Percentiles rank a stretch among this genome's conserved stretches.
Conservation (phyloP, 2,888 invertebrate species). For the Pinctada fucata region DNA sequence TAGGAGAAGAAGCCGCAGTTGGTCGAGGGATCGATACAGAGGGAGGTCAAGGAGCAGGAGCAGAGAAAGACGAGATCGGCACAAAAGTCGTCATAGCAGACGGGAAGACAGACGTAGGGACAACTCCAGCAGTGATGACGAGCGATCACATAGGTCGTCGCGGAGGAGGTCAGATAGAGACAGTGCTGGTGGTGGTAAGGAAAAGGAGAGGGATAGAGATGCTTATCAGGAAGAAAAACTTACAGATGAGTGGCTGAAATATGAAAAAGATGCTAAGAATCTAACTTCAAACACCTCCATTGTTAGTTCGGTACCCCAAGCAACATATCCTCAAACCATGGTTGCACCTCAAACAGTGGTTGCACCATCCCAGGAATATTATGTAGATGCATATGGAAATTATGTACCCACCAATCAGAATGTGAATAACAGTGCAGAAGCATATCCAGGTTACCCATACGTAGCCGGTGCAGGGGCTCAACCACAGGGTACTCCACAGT, state of each 20-base stretch:
- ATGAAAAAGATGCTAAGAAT: conserved; percentile 1
- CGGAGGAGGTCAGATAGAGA: conserved; percentile 8
- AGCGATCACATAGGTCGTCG: conserved; percentile 24
- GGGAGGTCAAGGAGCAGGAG: conserved; percentile 34
- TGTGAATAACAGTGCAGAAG: conserved; percentile 4
- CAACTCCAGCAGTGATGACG: conserved; percentile 42
- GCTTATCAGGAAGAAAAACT: conserved; percentile 30
- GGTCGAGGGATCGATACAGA: conserved; percentile 25
- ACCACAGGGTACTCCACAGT: neutral
- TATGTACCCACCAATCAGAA: conserved; percentile 24
- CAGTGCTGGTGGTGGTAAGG: conserved; percentile 22
- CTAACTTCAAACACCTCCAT: neutral
- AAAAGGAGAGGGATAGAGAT: conserved; percentile 34
- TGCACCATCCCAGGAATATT: conserved; percentile 19
- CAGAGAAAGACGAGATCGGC: conserved; percentile 16
- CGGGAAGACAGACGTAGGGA: conserved; percentile 34
- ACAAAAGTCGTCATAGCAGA: conserved; percentile 36
- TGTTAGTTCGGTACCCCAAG: neutral
- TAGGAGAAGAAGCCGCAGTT: conserved; percentile 39
- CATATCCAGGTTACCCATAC: conserved; percentile 23
- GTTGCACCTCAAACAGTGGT: neutral
- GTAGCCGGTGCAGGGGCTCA: conserved; percentile 1
- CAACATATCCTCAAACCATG: neutral
- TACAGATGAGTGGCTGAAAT: conserved; percentile 28
- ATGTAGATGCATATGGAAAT: conserved; percentile 36